Percentiles rank a stretch among this genome's conserved stretches.
Evolutionary conservation across 2,113 vertebrate species (phyloP).

Genomic region (Archocentrus centrarchus): DNA sequence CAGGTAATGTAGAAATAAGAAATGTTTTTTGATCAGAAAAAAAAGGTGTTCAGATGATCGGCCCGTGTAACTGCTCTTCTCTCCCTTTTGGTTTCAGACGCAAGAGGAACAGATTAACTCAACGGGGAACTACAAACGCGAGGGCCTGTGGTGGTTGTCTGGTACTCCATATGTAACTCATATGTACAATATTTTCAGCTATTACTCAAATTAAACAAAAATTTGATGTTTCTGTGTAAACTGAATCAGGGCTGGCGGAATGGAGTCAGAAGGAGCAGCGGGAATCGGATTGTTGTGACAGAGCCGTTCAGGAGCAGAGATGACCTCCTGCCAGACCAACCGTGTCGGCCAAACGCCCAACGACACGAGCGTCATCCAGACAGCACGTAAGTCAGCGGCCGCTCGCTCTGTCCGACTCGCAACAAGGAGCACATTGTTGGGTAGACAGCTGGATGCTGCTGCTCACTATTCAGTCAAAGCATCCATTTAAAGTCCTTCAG

Average conservation of each 20-base stretch:
- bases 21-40: not conserved
- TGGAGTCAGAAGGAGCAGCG: not conserved
- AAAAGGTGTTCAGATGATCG: rapidly evolving
- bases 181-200: not conserved
- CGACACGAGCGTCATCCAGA: constrained; percentile 27
- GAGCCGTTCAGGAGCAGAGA: constrained; percentile 47
- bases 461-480: constrained; percentile 23
- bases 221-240: not conserved
- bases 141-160: not conserved
- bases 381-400: constrained; percentile 56
- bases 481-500: constrained; percentile 24
- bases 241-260: constrained; percentile 35
- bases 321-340: constrained; percentile 37
- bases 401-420: not conserved
- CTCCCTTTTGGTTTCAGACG: constrained; percentile 25
- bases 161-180: constrained; percentile 29
- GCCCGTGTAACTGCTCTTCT: not conserved
- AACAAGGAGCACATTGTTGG: constrained; percentile 15
- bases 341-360: not conserved
- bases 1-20: constrained; percentile 56
- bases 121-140: not conserved
- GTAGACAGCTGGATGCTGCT: constrained; percentile 2
- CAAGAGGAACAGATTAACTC: constrained; percentile 27
- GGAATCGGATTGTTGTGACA: not conserved
- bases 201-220: not conserved